Conservation (phyloP, 2,113 vertebrate genomes). For the Pardalotus punctatus region DNA sequence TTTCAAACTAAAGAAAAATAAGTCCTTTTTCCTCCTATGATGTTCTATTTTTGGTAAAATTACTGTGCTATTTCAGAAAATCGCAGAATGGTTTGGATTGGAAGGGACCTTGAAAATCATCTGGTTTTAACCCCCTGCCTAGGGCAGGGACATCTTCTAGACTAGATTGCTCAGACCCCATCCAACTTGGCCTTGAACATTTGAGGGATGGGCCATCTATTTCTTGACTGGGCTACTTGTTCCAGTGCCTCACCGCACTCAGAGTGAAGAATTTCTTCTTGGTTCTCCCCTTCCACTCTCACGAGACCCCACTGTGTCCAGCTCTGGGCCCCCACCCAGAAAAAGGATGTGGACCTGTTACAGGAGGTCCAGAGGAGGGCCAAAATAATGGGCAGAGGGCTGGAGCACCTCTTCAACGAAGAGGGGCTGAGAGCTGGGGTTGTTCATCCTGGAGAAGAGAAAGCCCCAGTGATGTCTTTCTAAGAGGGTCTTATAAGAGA, state of each 20-base stretch:
- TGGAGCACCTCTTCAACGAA: too few species aligned
- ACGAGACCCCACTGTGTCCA: background rate
- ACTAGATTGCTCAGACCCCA: background rate
- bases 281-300: background rate
- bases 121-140: background rate
- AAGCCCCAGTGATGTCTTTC: background rate
- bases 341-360: background rate
- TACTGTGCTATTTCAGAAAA: background rate
- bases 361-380: background rate
- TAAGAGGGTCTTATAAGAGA: background rate
- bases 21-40: background rate
- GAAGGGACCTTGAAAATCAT: background rate
- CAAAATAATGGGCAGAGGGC: background rate
- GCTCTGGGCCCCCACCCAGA: background rate
- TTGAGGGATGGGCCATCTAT: background rate
- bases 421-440: background rate
- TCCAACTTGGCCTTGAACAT: background rate
- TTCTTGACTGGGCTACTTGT: background rate
- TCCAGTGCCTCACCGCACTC: background rate
- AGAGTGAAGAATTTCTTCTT: background rate
- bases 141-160: background rate
- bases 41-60: background rate
- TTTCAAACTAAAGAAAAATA: background rate
- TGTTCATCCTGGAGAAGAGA: background rate
- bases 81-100: background rate